Evolutionary conservation across 1,140 invertebrate genomes (phyloP), one percentile per base, ranked within the genome.

Genomic region (Drosophila serrata): DNA sequence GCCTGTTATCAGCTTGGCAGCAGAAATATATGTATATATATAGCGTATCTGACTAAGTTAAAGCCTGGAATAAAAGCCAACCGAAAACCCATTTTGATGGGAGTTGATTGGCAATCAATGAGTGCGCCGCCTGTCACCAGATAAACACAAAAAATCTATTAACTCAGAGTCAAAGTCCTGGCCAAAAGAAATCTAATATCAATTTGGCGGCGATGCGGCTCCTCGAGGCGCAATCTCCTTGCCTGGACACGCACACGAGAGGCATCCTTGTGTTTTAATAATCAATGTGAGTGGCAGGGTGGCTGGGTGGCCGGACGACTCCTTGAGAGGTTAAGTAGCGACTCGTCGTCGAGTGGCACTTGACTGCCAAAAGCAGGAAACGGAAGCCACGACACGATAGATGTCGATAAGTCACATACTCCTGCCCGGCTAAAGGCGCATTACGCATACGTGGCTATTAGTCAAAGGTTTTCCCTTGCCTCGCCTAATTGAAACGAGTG

Each of bases 131-230:
- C 56, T 78, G 64, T 62, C 59, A 67, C 57, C 55, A 49, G 72
- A 82, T 81, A 77, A 82, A 77, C 73, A 82, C 58, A 84, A 84
- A 84, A 90, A 88, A 88, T 87, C 80, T 87, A 87, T 90, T 87
- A 87, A 64, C 76, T 59, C 29, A 15, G 64, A 49, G 37, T 33
- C 22, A 29, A 39, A 19, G 65, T 65, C 17, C 43, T 55, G 75
- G 33, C 76, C 61, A 61, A 43, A 48, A 60, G 73, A 79, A 82
- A 87, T 75, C 63, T 75, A 79, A 82, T 82, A 82, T 68, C 65
- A 65, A 87, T 78, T 82, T 76, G 49, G 72, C n/a, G 42, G 55
- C 46, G 60, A 57, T 61, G 67, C 35, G 56, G 49, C 60, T 82
- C 58, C 76, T 78, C 53, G 80, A 40, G 51, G 67, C 56, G 37